These are phyloP conservation scores for Abrostola tripartita DNA, from an alignment of 2,888 invertebrate genomes.

Conservation along the genomic window DNA sequence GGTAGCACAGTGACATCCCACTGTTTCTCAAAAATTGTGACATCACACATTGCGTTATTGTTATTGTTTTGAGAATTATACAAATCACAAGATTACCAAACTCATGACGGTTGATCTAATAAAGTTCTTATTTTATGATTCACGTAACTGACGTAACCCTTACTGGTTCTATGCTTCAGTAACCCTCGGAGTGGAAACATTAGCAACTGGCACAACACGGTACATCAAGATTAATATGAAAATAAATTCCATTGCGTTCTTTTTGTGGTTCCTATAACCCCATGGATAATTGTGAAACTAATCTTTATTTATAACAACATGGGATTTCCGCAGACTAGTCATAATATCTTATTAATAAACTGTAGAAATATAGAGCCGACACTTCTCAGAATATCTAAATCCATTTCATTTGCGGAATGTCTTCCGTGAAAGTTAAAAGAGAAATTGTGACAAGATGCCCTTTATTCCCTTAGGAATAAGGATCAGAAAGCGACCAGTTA, in stretches of 20 bases:
- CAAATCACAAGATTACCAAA: no score
- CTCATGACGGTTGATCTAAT: no score
- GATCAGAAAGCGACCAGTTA: constrained; percentile 40
- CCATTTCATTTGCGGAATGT: constrained; percentile 66
- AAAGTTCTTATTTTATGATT: no score
- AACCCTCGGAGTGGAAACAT: no score
- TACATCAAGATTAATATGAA: constrained; percentile 6
- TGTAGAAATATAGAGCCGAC: constrained; percentile 55
- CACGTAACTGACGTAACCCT: no score
- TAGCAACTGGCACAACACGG: not conserved
- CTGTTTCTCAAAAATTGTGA: no score
- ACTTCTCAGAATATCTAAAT: constrained; percentile 76
- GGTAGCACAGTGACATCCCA: no score
- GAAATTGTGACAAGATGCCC: constrained; percentile 23
- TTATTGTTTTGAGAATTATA: no score
- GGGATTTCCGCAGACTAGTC: constrained; percentile 34
- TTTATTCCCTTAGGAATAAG: constrained; percentile 23
- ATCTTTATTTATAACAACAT: constrained; percentile 31
- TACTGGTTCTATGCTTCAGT: no score
- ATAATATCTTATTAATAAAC: constrained; percentile 53
- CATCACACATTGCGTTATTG: no score
- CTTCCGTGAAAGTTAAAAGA: constrained; percentile 69
- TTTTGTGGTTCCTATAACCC: constrained; percentile 4
- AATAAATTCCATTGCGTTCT: not conserved
- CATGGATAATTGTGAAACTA: constrained; percentile 22